Conservation (phyloP, 2,113 vertebrate species). For the Aphelocoma coerulescens region DNA sequence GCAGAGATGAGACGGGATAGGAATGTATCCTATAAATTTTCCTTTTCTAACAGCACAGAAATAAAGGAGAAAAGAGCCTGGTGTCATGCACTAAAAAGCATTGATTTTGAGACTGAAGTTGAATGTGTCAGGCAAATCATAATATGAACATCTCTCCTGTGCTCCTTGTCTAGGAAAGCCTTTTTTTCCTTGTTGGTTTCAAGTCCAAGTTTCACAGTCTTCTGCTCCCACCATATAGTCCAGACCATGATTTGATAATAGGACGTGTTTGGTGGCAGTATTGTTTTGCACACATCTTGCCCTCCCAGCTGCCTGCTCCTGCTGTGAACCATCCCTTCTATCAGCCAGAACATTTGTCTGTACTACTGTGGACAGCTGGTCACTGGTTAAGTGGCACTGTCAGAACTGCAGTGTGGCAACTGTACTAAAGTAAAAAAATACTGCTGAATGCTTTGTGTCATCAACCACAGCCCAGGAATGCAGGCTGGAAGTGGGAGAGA, state of each 20-base stretch:
- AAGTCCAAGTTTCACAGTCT: not conserved
- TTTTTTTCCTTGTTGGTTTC: not conserved
- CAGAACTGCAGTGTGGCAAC: not conserved
- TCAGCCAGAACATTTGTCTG: not conserved
- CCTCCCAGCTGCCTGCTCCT: not conserved
- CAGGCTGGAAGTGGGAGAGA: not conserved
- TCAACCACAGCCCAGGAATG: not conserved
- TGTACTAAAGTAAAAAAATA: not conserved
- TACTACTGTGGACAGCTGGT: not conserved
- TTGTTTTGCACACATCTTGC: not conserved
- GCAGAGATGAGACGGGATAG: not conserved
- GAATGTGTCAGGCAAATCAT: not conserved
- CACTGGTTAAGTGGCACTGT: not conserved
- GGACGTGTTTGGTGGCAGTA: not conserved
- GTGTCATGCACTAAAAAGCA: not conserved
- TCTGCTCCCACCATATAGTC: not conserved
- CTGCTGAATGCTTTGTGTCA: not conserved
- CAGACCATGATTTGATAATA: not conserved
- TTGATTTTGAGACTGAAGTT: not conserved
- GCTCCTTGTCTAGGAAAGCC: not conserved
- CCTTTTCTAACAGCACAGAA: not conserved
- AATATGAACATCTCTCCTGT: not conserved
- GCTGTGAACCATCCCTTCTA: fast-evolving
- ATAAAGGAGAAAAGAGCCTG: not conserved
- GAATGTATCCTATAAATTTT: not conserved